Evolutionary conservation across 2,797 vertebrate genomes (phyloP), one percentile per base, ranked within the genome.

Genomic region (Nyctibius grandis): DNA sequence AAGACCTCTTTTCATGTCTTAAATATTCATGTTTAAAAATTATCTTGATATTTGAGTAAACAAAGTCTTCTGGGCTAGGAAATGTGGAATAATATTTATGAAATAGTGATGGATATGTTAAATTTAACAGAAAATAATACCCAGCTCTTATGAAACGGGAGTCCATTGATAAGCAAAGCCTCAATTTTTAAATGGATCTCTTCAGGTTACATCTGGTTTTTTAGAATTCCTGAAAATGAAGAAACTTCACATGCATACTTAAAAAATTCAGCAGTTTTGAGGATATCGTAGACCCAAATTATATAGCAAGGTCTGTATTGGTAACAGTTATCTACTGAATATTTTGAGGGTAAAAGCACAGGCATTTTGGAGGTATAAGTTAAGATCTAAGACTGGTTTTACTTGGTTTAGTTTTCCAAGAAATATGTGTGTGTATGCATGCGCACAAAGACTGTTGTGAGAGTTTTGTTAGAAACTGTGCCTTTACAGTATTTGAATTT

Each of bases 211-310:
- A 14, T 69, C 14, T 81, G 9, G 1, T 3, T 73, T 88, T 61
- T 82, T 86, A 48, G 12, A 48, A 72, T 75, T 81, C 36, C 33
- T 48, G 56, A 91, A 80, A n/a, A 17, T 38, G 45, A 80, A 85
- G 26, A 80, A 77, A 63, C 1, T 59, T 61, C 19, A 42, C 11
- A 47, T 2, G 1, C 22, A 6, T 18, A 16, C 9, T 42, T 80
- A 2, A 82, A 87, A 70, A 54, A 44, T 8, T 25, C 9, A 79
- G 1, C 15, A 44, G 12, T 60, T 75, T 80, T 92, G 38, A 47
- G 10, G 16, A 3, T 82, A 31, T 33, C 0, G 0, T 48, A 64
- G 11, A 31, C 16, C 2, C 6, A 36, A 59, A 44, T 80, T 60
- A 23, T 56, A 4, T 28, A n/a, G 12, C 12, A 80, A 67, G 17